Base-by-base conservation (phyloP, 2,797 vertebrate genomes). In the Scleropages formosus region DNA sequence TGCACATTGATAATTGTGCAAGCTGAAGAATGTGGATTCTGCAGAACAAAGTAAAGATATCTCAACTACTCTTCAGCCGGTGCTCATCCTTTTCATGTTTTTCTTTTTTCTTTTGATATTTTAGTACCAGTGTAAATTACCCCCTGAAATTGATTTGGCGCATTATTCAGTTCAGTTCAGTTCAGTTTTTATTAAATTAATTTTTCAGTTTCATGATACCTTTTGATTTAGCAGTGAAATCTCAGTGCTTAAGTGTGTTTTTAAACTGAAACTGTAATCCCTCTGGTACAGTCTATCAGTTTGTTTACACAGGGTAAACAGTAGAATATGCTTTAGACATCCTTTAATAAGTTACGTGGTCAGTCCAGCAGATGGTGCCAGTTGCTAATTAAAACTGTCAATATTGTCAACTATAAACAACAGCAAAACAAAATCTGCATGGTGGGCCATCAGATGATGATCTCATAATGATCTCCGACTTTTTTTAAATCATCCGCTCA, bases 341-440 rank as follows among this genome's bases (percentile, higher is more conserved):
- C 70, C 69, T 73, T 60, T 63, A 67, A 70, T 77, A 67, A 73
- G 62, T 77, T 77, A 61, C 71, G 70, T 77, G 62, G 51, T 77
- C 70, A 49, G 71, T 77, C 76, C 76, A 77, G 69, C 76, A 77
- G 76, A 77, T 77, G 76, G 76, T 77, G 76, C 76, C 76, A 77
- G 63, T 72, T 77, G 71, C 76, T 77, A 77, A 77, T 77, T 77
- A 77, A 73, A 76, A 73, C 18, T 67, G 22, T 53, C 53, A 47
- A 64, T 66, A 77, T 77, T 66, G 67, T 49, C 16, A 59, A 27
- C 66, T 15, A 18, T 65, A 73, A 59, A 73, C 39, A 73, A 73
- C 20, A 49, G 18, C 47, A 20, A 11, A 8, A 56, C 15, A 20
- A 20, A 16, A 24, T 59, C 26, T 73, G 63, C 51, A 56, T 47